These are phyloP conservation scores for Hycleus phaleratus DNA, from an alignment of 1,140 invertebrate species.

Conservation along the genomic window DNA sequence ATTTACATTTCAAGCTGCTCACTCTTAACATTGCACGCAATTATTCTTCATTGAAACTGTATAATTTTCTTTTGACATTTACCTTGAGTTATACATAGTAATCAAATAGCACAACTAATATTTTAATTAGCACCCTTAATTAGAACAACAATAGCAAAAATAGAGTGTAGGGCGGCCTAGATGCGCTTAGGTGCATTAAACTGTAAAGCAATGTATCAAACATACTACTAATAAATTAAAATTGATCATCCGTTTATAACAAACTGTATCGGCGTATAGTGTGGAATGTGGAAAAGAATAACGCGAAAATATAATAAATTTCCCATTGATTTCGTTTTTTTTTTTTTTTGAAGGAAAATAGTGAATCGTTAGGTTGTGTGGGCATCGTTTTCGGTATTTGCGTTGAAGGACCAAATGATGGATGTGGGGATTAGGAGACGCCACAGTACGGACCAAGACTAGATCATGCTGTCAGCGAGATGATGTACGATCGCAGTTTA, in stretches of 20 bases:
- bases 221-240: conserved; percentile 18
- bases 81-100: too few species aligned
- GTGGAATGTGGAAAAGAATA: too few species aligned
- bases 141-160: too few species aligned
- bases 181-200: too few species aligned
- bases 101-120: too few species aligned
- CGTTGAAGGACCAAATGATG: conserved; percentile 29
- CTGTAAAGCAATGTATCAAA: not conserved
- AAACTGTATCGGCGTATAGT: conserved; percentile 10
- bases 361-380: too few species aligned
- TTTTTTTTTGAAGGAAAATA: conserved; percentile 18
- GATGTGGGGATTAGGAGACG: conserved; percentile 38
- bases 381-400: not conserved
- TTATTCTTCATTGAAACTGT: conserved; percentile 9
- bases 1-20: conserved; percentile 9
- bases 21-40: not conserved
- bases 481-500: conserved; percentile 37
- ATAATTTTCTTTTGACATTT: not conserved
- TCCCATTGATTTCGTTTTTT: not conserved
- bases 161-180: too few species aligned
- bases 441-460: conserved; percentile 36
- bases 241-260: conserved; percentile 20
- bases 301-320: too few species aligned
- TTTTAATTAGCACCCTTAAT: too few species aligned
- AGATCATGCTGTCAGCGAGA: conserved; percentile 36